Evolutionary conservation across 2,888 invertebrate species (phyloP).

Genomic region (Cephus pygmeus): DNA sequence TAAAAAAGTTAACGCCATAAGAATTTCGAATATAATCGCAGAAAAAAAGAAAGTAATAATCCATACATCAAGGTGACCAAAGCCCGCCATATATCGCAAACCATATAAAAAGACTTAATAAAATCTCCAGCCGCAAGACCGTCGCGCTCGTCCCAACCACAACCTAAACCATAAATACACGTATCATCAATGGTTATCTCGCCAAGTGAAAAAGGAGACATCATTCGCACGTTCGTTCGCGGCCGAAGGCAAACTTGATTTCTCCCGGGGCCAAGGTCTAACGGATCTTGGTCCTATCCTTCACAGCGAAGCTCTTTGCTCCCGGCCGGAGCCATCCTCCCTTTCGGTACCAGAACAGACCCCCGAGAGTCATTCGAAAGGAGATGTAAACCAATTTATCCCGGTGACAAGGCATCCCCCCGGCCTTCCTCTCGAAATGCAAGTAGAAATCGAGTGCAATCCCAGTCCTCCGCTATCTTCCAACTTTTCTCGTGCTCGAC

Average conservation of each 20-base stretch:
- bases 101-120: not conserved
- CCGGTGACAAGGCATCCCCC: slow-evolving; percentile 14
- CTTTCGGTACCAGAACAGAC: slow-evolving; percentile 21
- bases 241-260: slow-evolving; percentile 44
- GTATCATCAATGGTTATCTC: not conserved
- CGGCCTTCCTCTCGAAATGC: not conserved
- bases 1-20: not conserved
- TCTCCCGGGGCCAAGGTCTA: slow-evolving; percentile 45
- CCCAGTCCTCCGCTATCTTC: not conserved
- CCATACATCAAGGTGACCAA: not conserved
- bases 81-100: not conserved
- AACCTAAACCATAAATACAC: not conserved
- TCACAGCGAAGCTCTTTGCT: slow-evolving; percentile 17
- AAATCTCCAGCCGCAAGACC: not conserved
- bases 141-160: not conserved
- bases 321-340: slow-evolving; percentile 21
- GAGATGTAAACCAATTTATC: slow-evolving; percentile 41
- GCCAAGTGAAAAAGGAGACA: slow-evolving; percentile 27
- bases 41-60: not conserved
- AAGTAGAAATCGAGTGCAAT: not conserved
- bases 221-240: slow-evolving; percentile 32
- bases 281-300: slow-evolving; percentile 31
- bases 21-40: slow-evolving; percentile 23
- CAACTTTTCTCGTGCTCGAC: not conserved
- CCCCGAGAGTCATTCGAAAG: slow-evolving; percentile 37